Base-by-base conservation (phyloP, 2,888 invertebrate genomes). In the Azorinus chamasolen region DNA sequence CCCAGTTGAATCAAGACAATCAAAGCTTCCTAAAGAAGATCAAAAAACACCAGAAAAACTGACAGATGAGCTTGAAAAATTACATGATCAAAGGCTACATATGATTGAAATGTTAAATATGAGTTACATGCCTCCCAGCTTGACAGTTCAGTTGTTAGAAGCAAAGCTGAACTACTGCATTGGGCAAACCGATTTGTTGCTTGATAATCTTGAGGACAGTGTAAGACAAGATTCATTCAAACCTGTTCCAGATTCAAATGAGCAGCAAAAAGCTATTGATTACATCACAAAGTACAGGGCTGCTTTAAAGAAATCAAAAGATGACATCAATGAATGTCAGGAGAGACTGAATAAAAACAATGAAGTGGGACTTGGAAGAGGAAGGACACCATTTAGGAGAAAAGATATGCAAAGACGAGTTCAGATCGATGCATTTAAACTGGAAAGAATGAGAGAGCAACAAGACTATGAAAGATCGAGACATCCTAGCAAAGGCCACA, bases 131-230 rank as follows among this genome's bases (percentile, higher is more conserved):
- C 92, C 92, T 22, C 87, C 91, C n/a, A 92, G 91, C 66, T 73
- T 92, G 25, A 91, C 91, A 72, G 90, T 93, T 22, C 93, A 93
- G 66, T 77, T 93, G 37, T 86, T 92, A n/a, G 93, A 93, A 73
- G 92, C 92, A 3, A 92, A 93, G 69, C 81, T 93, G n/a, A 93
- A 93, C 66, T 92, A 93, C 73, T 91, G 91, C 70, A 90, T 93
- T 58, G 93, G 93, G 1, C 93, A 93, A 81, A 93, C 93, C 14
- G 93, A 93, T 79, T 83, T 89, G 18, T 74, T 93, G n/a, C 82
- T 93, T 20, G 81, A 90, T 16, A 85, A 90, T 0, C 66, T 93
- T 12, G 92, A 92, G 45, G 87, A 88, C n/a, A 80, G 76, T 16
- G 85, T 87, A 80, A 46, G 20, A 6, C 25, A 45, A 24, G 69